Percentiles rank a stretch among this genome's conserved stretches.
phyloP scores from a whole-genome alignment of 2,888 invertebrate genomes.

The Tachina grossa region DNA sequence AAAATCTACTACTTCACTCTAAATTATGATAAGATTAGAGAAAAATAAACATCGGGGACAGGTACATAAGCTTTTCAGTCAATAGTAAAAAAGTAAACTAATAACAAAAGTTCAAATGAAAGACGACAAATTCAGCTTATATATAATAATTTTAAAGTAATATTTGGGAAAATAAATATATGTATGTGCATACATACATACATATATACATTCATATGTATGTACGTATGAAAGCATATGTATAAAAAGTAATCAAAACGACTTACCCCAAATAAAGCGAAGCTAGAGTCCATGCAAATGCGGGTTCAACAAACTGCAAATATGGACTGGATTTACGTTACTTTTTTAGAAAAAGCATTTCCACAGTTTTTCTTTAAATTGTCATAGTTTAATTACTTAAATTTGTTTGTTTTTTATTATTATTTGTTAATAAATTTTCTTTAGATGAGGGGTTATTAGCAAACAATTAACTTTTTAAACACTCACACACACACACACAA shows the following conservation, averaged over 20 bases:
- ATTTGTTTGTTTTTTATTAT: slow-evolving; percentile 3
- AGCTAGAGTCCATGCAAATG: slow-evolving; percentile 6
- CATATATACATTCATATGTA: neutral
- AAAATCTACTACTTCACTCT: slow-evolving; percentile 46
- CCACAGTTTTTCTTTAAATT: neutral
- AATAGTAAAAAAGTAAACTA: slow-evolving; percentile 44
- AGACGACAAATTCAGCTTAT: neutral
- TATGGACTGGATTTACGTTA: slow-evolving; percentile 29
- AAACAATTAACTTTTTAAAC: slow-evolving; percentile 11
- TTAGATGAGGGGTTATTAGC: slow-evolving; percentile 1
- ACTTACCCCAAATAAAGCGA: slow-evolving; percentile 31
- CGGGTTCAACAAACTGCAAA: slow-evolving; percentile 10
- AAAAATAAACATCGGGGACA: slow-evolving; percentile 54
- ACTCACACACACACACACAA: neutral
- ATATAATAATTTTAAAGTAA: slow-evolving; percentile 15
- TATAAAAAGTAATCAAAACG: neutral
- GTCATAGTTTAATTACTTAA: neutral
- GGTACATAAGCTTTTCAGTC: slow-evolving; percentile 51
- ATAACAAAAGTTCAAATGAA: slow-evolving; percentile 36
- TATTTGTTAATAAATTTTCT: slow-evolving; percentile 6
- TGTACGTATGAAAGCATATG: neutral
- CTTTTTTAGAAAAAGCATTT: neutral
- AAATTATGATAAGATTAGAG: slow-evolving; percentile 64
- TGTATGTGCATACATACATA: neutral
- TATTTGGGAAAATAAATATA: neutral